Conservation (phyloP, 2,797 vertebrate genomes). For the Choloepus didactylus region DNA sequence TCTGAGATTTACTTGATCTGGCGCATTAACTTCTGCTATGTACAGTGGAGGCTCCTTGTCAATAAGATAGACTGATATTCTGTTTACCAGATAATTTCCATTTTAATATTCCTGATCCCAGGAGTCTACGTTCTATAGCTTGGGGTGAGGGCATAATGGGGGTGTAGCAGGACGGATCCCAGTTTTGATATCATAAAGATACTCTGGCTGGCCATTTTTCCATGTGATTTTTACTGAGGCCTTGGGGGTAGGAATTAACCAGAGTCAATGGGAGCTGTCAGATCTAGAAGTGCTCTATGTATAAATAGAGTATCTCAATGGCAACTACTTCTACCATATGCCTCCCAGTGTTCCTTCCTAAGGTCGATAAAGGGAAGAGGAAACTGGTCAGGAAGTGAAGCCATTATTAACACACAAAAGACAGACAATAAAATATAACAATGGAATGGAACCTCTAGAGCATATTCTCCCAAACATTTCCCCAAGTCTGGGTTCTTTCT, state of each 20-base stretch:
- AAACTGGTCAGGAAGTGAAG: not conserved
- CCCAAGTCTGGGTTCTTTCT: not conserved
- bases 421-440: not conserved
- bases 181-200: conserved; percentile 9
- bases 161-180: not conserved
- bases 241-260: not conserved
- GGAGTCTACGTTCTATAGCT: not conserved
- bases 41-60: not conserved
- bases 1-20: conserved; percentile 50
- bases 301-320: not conserved
- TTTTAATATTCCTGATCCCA: not conserved
- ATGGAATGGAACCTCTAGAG: not conserved
- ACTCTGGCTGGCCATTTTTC: not conserved
- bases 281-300: not conserved
- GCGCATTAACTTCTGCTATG: conserved; percentile 27
- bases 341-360: not conserved
- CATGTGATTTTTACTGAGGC: not conserved
- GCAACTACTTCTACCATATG: not conserved
- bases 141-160: not conserved
- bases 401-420: conserved; percentile 5
- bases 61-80: not conserved
- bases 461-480: not conserved
- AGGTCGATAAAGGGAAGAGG: not conserved
- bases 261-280: not conserved
- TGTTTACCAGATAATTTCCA: not conserved